Conservation (phyloP, 2,113 vertebrate species). For the Clarias batrachus region DNA sequence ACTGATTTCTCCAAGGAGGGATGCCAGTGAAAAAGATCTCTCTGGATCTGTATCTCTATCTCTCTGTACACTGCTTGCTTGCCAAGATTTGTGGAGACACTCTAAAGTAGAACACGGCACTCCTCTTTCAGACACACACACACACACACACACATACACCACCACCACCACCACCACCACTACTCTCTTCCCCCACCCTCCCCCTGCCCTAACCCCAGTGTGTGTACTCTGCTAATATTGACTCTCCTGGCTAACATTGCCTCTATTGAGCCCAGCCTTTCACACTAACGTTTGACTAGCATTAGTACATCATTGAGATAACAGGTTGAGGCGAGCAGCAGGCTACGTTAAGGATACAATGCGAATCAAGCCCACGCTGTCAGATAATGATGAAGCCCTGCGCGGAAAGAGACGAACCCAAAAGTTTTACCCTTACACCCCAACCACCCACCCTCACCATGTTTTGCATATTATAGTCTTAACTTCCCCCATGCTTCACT, state of each 20-base stretch:
- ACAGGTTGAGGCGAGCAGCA: slow-evolving; percentile 66
- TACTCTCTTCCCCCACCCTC: slow-evolving; percentile 66
- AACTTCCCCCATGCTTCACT: slow-evolving; percentile 2
- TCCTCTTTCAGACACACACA: background rate
- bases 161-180: background rate
- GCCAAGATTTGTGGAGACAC: slow-evolving; percentile 69
- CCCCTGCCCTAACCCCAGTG: slow-evolving; percentile 75
- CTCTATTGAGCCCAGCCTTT: slow-evolving; percentile 80
- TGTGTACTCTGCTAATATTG: slow-evolving; percentile 96
- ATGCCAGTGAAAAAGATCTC: slow-evolving; percentile 56
- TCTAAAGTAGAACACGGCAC: slow-evolving; percentile 11
- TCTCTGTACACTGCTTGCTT: slow-evolving; percentile 50
- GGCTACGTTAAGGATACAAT: slow-evolving; percentile 63
- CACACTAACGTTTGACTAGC: slow-evolving; percentile 81
- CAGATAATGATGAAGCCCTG: slow-evolving; percentile 30
- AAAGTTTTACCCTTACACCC: background rate
- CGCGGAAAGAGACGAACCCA: background rate
- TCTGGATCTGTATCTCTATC: slow-evolving; percentile 39
- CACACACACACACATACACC: background rate
- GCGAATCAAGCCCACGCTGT: slow-evolving; percentile 61
- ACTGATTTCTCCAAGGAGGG: slow-evolving; percentile 55
- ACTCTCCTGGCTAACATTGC: slow-evolving; percentile 84
- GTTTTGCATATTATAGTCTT: slow-evolving; percentile 27
- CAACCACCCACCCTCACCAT: background rate
- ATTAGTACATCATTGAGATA: slow-evolving; percentile 82